Percentiles rank a stretch among this genome's conserved stretches.
Conservation (phyloP, 2,113 vertebrate genomes). For the Perca schrenkii region DNA sequence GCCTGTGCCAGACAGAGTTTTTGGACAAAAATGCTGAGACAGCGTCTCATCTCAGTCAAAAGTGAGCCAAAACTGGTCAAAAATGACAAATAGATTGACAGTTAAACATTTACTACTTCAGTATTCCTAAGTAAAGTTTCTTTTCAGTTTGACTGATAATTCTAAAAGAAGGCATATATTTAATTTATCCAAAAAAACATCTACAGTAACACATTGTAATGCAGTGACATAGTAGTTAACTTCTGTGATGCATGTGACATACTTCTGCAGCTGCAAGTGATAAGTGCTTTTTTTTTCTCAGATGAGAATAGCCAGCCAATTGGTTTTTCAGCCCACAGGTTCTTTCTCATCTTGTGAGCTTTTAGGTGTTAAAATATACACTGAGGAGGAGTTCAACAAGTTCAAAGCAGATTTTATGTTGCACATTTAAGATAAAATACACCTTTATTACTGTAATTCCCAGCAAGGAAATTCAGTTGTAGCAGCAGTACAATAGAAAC, state of each 20-base stretch:
- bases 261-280: neutral
- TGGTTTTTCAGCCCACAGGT: neutral
- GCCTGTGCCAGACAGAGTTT: slow-evolving; percentile 61
- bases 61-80: slow-evolving; percentile 20
- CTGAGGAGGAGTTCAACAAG: slow-evolving; percentile 16
- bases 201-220: neutral
- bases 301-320: slow-evolving; percentile 31
- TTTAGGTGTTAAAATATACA: slow-evolving; percentile 19
- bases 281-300: neutral
- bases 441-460: too few species aligned
- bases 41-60: slow-evolving; percentile 42
- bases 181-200: neutral
- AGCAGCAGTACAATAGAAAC: too few species aligned
- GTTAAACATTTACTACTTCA: slow-evolving; percentile 28
- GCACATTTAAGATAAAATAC: slow-evolving; percentile 3
- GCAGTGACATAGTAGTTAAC: neutral
- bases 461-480: too few species aligned
- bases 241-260: slow-evolving; percentile 4
- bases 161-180: neutral
- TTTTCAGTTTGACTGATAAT: slow-evolving; percentile 15
- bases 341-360: slow-evolving; percentile 1
- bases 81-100: slow-evolving; percentile 35
- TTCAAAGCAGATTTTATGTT: slow-evolving; percentile 22
- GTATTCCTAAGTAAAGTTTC: slow-evolving; percentile 16
- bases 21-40: slow-evolving; percentile 63